Conservation (phyloP, 2,113 vertebrate genomes). For the Sterna hirundo region DNA sequence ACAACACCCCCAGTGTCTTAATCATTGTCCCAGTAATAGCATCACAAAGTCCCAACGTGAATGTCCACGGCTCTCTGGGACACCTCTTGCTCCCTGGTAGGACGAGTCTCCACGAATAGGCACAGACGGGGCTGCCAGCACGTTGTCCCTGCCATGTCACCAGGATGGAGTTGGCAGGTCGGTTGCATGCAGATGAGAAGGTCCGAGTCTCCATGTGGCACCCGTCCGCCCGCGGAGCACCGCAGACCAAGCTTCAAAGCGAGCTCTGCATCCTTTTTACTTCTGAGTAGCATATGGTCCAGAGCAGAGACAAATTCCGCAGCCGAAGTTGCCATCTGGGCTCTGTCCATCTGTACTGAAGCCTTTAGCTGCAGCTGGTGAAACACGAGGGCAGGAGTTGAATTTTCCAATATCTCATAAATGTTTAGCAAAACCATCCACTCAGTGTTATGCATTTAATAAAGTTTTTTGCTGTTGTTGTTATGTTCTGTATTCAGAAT, state of each 20-base stretch:
- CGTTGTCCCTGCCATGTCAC: neutral
- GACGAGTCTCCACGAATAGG: accelerated
- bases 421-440: neutral
- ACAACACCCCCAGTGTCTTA: neutral
- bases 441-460: neutral
- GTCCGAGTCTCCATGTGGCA: slow-evolving; percentile 19
- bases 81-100: neutral
- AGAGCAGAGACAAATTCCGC: neutral
- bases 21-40: accelerated
- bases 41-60: accelerated
- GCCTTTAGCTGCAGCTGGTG: neutral
- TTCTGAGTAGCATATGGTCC: slow-evolving; percentile 27
- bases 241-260: neutral
- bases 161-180: accelerated
- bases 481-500: neutral
- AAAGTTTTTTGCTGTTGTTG: neutral
- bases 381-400: neutral
- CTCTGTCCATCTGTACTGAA: neutral
- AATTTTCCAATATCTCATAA: slow-evolving; percentile 39
- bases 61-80: neutral
- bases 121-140: neutral
- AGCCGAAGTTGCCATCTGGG: neutral
- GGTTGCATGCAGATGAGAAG: neutral
- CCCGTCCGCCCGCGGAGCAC: neutral
- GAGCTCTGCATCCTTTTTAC: neutral